These are phyloP conservation scores for Trogon surrucura DNA, from an alignment of 2,113 vertebrate species.

Conservation along the genomic window DNA sequence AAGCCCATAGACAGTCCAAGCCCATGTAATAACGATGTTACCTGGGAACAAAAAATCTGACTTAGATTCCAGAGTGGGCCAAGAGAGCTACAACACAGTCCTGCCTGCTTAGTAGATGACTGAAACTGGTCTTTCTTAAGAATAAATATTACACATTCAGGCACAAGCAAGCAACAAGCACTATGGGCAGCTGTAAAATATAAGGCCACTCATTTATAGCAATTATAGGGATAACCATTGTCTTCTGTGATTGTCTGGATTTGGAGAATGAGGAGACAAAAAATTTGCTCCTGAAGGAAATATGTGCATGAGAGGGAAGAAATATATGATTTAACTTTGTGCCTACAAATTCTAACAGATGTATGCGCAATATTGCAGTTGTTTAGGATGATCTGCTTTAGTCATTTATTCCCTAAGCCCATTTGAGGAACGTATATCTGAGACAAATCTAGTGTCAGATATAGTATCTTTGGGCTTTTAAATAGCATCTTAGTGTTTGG, in stretches of 20 bases:
- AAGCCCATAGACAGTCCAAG: background rate
- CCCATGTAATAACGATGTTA: background rate
- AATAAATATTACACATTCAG: background rate
- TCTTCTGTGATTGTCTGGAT: background rate
- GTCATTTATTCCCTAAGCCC: background rate
- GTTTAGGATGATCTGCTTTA: background rate
- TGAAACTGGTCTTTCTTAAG: background rate
- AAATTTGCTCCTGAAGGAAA: background rate
- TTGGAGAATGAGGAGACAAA: background rate
- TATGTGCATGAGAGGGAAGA: background rate
- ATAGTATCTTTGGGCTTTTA: background rate
- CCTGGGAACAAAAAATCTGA: background rate
- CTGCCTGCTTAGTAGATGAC: background rate
- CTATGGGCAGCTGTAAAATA: background rate
- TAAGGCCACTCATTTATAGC: background rate
- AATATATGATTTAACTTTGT: background rate
- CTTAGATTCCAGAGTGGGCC: background rate
- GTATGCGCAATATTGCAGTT: background rate
- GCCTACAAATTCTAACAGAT: background rate
- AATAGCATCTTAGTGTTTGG: background rate
- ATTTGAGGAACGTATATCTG: background rate
- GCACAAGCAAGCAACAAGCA: background rate
- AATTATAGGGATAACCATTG: background rate
- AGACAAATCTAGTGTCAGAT: background rate
- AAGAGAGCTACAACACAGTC: background rate